Conservation (phyloP, 2,113 vertebrate genomes). For the Dendrocopos noguchii region DNA sequence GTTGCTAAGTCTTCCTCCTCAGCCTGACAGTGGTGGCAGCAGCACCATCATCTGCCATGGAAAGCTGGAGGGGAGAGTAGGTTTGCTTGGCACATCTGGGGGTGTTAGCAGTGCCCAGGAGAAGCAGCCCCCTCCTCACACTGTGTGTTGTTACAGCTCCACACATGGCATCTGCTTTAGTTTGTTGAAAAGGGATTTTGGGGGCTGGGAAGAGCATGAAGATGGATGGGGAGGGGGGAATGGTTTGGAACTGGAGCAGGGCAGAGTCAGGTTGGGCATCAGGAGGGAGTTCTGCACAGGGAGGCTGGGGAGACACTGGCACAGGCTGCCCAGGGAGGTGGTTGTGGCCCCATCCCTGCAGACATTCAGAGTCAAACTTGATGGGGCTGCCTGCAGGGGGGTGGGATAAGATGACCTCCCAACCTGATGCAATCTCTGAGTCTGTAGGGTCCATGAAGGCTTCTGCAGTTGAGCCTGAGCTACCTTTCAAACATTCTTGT, state of each 20-base stretch:
- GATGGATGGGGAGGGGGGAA: background rate
- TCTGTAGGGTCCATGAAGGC: background rate
- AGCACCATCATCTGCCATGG: background rate
- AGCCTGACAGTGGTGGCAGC: background rate
- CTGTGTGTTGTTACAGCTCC: background rate
- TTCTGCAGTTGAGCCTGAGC: background rate
- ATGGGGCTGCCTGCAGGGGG: no score
- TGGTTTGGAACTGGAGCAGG: no score
- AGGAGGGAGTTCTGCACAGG: no score
- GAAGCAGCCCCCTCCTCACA: background rate
- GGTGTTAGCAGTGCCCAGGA: background rate
- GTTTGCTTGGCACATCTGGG: background rate
- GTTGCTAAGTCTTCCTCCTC: background rate
- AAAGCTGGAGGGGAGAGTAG: background rate
- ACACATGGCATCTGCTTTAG: background rate
- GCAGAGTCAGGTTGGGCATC: no score
- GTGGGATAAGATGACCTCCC: no score
- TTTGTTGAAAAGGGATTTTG: background rate
- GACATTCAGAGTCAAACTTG: no score
- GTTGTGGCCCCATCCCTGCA: no score
- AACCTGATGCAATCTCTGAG: no score
- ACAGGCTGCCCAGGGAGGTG: no score
- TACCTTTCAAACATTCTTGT: slow-evolving; percentile 14
- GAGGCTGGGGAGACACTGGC: no score
- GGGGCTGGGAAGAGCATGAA: background rate